Evolutionary conservation across 2,888 invertebrate genomes (phyloP).

Genomic region (Clitarchus hookeri): DNA sequence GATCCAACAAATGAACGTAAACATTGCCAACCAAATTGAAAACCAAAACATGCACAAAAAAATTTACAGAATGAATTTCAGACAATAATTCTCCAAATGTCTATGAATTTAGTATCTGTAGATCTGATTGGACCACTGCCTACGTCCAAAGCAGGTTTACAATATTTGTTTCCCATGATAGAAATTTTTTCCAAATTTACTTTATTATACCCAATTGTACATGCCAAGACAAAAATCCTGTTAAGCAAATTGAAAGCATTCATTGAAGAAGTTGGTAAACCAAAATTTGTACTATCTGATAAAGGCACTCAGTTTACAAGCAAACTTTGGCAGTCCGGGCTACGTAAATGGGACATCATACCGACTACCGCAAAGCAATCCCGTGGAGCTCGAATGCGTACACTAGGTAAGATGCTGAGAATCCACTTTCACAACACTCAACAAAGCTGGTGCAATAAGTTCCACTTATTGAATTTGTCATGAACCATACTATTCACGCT

Average conservation of each 20-base stretch:
- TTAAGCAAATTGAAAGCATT: too few species aligned
- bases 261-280: not conserved
- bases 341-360: not conserved
- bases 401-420: not conserved
- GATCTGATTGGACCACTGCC: not conserved
- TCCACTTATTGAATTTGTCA: not conserved
- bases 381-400: not conserved
- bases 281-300: not conserved
- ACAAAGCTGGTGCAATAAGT: not conserved
- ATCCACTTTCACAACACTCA: not conserved
- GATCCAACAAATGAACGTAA: too few species aligned
- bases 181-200: not conserved
- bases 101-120: not conserved
- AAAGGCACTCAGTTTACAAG: not conserved
- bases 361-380: not conserved
- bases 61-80: not conserved
- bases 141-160: not conserved
- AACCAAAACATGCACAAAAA: not conserved
- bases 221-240: not conserved
- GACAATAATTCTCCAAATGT: not conserved
- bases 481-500: not conserved
- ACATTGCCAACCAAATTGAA: too few species aligned
- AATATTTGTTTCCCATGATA: not conserved
- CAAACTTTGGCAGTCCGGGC: not conserved
- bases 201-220: not conserved